Conservation (phyloP, 2,113 vertebrate species). For the Pseudonaja textilis region DNA sequence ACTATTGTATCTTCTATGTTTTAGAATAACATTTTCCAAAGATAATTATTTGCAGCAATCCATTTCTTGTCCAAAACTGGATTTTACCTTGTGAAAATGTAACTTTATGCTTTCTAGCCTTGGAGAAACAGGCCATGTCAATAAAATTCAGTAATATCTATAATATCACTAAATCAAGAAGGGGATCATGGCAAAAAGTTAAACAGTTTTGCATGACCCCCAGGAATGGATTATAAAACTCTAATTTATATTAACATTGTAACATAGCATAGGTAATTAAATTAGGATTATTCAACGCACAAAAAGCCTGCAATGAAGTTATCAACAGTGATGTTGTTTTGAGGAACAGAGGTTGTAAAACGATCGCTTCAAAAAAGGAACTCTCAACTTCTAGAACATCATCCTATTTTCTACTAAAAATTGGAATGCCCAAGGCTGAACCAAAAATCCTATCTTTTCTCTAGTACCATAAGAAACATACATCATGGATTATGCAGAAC, state of each 20-base stretch:
- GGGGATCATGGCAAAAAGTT: not conserved
- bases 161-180: not conserved
- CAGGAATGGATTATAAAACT: not conserved
- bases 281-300: not conserved
- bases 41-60: not conserved
- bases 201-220: not conserved
- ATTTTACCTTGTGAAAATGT: not conserved
- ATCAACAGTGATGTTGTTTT: not conserved
- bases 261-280: not conserved
- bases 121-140: not conserved
- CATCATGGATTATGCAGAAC: not conserved
- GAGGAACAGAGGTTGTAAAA: not conserved
- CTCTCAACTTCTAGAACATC: not conserved
- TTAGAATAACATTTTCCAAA: not conserved
- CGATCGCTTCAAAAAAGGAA: not conserved
- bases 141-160: not conserved
- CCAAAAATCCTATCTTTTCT: not conserved
- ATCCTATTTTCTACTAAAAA: not conserved
- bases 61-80: not conserved
- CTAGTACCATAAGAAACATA: not conserved
- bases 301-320: not conserved
- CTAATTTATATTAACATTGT: not conserved
- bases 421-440: not conserved
- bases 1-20: not conserved
- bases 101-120: not conserved